Base-by-base conservation (phyloP, 2,888 invertebrate species). In the Halocaridina rubra region DNA sequence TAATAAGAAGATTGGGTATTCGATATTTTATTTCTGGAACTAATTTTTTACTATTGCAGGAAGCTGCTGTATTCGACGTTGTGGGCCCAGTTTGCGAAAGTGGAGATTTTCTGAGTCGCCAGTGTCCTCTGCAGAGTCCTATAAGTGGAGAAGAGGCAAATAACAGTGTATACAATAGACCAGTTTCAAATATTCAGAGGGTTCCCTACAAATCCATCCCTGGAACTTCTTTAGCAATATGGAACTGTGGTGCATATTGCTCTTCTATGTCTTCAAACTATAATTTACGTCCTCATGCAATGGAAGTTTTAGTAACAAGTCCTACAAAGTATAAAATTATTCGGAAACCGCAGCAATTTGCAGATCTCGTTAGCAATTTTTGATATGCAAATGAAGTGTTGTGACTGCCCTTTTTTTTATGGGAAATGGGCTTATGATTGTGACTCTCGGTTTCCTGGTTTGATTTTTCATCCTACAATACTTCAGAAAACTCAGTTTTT, bases 41-140 rank as follows among this genome's bases (percentile, higher is more conserved):
- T n/a, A n/a, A n/a, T n/a, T n/a, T n/a, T n/a, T n/a, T n/a, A n/a
- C n/a, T n/a, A 3, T 22, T 5, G 46, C 67, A 79, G 46, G 46
- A 30, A 3, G 13, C 29, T 64, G 53, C 33, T 4, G 72, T 8
- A 30, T 46, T 75, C 29, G 77, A 78, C 33, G 64, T 82, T 13
- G 82, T 82, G 4, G 82, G 82, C 1, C 82, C 82, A 16, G 77
- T 82, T 69, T 78, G 82, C 46, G 82, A 82, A 33, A 71, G 78
- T 33, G 61, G 77, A 22, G 82, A 82, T 46, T 77, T 77, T 29
- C 29, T 82, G 33, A 59, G 59, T 29, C 57, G 22, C 3, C 32
- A 57, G 3, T 72, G 77, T 27, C n/a, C 8, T 7, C 29, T 77
- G 2, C 59, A 3, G 16, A 24, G 46, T 27, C 82, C 27, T 19